Conservation (phyloP, 2,113 vertebrate genomes). For the Zosterops lateralis region DNA sequence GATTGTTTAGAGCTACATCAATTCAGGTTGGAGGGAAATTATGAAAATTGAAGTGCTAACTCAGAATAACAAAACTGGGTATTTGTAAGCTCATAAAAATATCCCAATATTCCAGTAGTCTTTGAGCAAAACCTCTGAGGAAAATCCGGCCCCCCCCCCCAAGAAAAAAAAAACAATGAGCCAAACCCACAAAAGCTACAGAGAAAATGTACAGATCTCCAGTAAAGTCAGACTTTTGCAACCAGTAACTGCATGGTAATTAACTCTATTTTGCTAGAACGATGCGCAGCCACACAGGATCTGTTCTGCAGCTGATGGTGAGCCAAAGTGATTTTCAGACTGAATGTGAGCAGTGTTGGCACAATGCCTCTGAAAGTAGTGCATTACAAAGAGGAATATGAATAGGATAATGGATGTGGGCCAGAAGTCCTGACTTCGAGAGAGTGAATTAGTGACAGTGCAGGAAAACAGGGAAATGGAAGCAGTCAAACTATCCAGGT, state of each 20-base stretch:
- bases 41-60: neutral
- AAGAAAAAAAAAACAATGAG: neutral
- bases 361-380: neutral
- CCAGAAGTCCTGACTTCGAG: neutral
- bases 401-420: neutral
- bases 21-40: neutral
- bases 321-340: neutral
- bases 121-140: neutral
- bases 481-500: neutral
- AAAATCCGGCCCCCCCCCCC: rapidly evolving
- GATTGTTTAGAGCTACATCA: neutral
- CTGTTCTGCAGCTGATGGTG: neutral
- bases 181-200: neutral
- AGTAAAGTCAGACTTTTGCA: neutral
- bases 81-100: neutral
- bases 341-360: neutral
- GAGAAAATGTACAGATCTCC: neutral
- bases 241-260: neutral
- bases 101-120: neutral
- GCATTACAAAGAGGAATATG: neutral
- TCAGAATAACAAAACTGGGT: neutral
- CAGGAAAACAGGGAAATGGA: neutral
- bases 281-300: rapidly evolving
- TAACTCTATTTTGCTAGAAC: neutral
- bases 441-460: neutral